Conservation (phyloP, 2,888 invertebrate genomes). For the Trichogramma dendrolimi region DNA sequence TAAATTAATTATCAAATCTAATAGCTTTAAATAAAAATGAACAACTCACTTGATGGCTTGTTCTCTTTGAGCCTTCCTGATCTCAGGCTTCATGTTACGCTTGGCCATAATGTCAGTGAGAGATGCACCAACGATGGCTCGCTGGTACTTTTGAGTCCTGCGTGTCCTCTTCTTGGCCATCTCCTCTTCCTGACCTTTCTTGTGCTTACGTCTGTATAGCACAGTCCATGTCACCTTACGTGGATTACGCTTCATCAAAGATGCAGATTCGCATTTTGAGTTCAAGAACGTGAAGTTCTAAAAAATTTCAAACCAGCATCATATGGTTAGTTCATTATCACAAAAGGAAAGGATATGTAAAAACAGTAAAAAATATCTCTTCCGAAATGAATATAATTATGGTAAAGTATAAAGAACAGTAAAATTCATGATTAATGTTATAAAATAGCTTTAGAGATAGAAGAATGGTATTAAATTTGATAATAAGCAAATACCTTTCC, state of each 20-base stretch:
- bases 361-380: no score
- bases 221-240: slow-evolving; percentile 99
- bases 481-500: slow-evolving; percentile 73
- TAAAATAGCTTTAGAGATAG: no score
- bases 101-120: slow-evolving; percentile 97
- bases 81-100: slow-evolving; percentile 98
- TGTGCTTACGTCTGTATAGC: slow-evolving; percentile 97
- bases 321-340: neutral
- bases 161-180: slow-evolving; percentile 91
- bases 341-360: no score
- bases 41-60: slow-evolving; percentile 86
- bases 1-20: neutral
- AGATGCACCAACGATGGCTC: slow-evolving; percentile 97
- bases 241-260: slow-evolving; percentile 96
- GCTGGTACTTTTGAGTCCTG: slow-evolving; percentile 91
- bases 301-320: slow-evolving; percentile 39
- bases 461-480: no score
- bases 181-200: slow-evolving; percentile 98
- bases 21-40: slow-evolving; percentile 6
- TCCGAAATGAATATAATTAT: no score
- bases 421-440: no score
- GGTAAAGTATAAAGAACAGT: no score
- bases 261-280: slow-evolving; percentile 94
- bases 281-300: slow-evolving; percentile 95
- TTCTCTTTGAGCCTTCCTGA: slow-evolving; percentile 96